Evolutionary conservation across 92 coral and sea anemone species (phyloP).

Genomic region (Bergia puertoricense): DNA sequence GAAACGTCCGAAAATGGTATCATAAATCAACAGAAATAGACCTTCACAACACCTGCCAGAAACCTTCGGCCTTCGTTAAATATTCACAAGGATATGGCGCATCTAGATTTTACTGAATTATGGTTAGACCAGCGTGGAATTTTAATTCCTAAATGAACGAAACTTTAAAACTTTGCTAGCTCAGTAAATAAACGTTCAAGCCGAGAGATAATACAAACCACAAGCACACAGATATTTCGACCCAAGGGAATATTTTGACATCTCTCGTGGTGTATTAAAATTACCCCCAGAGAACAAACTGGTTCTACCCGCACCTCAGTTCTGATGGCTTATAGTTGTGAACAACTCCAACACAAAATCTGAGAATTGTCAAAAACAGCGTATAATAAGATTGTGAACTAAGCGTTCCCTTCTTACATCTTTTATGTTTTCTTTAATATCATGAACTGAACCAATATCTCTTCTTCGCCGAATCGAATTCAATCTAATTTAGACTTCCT

Average conservation of each 20-base stretch:
- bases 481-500: neutral
- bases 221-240: neutral
- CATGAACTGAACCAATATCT: neutral
- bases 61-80: conserved; percentile 47
- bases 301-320: neutral
- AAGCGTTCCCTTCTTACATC: neutral
- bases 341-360: neutral
- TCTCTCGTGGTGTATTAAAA: neutral
- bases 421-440: neutral
- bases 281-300: neutral
- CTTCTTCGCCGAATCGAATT: conserved; percentile 4
- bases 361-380: neutral
- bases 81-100: conserved; percentile 20
- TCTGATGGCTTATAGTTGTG: neutral
- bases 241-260: neutral
- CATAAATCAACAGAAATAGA: neutral
- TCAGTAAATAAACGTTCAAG: neutral
- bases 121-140: conserved; percentile 16
- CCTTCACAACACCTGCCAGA: conserved; percentile 33
- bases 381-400: neutral
- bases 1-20: conserved; percentile 7
- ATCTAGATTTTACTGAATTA: conserved; percentile 30
- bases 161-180: conserved; percentile 10
- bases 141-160: conserved; percentile 24
- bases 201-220: conserved; percentile 16